These are phyloP conservation scores for Mormyrus lacerda DNA, from an alignment of 2,113 vertebrate genomes.

Conservation along the genomic window DNA sequence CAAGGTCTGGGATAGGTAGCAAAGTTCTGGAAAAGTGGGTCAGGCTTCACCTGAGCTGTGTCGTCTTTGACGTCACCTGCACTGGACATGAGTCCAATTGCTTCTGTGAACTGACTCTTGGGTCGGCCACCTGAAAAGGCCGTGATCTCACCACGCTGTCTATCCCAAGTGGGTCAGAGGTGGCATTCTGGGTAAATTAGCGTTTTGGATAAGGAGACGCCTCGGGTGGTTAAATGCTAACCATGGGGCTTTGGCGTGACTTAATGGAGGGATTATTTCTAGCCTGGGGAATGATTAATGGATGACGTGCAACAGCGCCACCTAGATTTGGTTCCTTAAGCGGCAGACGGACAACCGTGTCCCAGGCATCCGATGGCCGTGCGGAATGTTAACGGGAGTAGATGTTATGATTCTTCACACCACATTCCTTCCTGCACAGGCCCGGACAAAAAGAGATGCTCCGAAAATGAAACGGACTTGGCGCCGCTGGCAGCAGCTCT, in stretches of 20 bases:
- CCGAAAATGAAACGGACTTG: conserved; percentile 73
- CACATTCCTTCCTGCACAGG: conserved; percentile 66
- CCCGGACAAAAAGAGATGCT: conserved; percentile 66
- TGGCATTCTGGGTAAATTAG: neutral
- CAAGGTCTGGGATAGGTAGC: no score
- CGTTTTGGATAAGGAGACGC: conserved; percentile 20
- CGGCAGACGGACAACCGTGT: conserved; percentile 24
- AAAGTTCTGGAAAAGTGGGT: neutral
- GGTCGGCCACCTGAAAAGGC: neutral
- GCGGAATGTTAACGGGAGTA: conserved; percentile 38
- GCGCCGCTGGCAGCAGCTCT: conserved; percentile 74
- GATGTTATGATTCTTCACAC: conserved; percentile 47
- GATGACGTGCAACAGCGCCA: conserved; percentile 26
- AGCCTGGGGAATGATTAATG: conserved; percentile 29
- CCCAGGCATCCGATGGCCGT: conserved; percentile 32
- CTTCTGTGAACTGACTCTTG: neutral
- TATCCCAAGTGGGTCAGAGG: neutral
- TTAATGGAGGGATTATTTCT: conserved; percentile 21
- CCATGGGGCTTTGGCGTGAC: conserved; percentile 27
- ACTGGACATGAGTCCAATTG: neutral
- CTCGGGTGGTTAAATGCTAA: conserved; percentile 29
- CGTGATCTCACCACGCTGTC: neutral
- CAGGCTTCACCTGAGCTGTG: neutral
- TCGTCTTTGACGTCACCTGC: neutral
- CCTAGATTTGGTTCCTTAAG: conserved; percentile 38